Evolutionary conservation across 2,797 vertebrate genomes (phyloP).

Genomic region (Dallia pectoralis): DNA sequence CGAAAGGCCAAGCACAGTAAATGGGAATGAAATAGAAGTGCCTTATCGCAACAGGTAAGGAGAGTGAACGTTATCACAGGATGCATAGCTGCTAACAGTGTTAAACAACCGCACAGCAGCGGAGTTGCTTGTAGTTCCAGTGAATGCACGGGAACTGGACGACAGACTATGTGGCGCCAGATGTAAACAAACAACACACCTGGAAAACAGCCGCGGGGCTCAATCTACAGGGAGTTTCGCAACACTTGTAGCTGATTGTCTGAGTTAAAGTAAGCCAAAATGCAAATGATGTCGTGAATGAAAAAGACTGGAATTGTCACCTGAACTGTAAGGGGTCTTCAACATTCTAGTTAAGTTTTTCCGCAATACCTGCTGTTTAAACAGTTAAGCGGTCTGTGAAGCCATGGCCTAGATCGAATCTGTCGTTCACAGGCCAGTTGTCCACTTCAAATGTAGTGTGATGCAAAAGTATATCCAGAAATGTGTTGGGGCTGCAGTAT

Average conservation of each 20-base stretch:
- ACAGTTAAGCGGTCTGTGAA: neutral
- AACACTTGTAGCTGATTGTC: neutral
- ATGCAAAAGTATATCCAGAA: constrained; percentile 16
- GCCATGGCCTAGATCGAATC: constrained; percentile 1
- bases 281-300: neutral
- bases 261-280: neutral
- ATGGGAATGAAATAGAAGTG: too few species aligned
- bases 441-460: neutral
- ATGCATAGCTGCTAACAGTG: too few species aligned
- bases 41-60: too few species aligned
- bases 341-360: neutral
- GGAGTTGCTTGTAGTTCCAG: too few species aligned
- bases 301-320: neutral
- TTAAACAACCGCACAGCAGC: too few species aligned
- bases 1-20: too few species aligned
- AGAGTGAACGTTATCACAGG: too few species aligned
- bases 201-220: too few species aligned
- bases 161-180: too few species aligned
- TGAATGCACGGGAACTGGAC: too few species aligned
- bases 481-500: constrained; percentile 6
- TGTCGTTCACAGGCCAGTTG: constrained; percentile 17
- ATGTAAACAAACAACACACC: too few species aligned
- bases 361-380: neutral
- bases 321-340: neutral
- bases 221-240: too few species aligned